Percentiles rank a stretch among this genome's conserved stretches.
Conservation (phyloP, 2,888 invertebrate species). For the Drosophila borealis region DNA sequence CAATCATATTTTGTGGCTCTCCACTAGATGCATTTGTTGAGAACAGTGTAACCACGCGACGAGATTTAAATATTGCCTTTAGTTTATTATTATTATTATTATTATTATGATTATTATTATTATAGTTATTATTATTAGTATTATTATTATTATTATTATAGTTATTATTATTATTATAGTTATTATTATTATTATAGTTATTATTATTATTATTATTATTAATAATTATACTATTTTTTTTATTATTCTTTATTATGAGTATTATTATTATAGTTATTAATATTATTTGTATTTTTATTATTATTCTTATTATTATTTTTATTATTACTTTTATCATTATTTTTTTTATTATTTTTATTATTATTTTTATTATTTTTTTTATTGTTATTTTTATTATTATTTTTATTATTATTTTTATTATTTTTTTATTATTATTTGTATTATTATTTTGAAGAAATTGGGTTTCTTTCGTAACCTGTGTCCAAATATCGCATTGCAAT, state of each 20-base stretch:
- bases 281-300: no score
- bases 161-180: no score
- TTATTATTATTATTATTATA: not conserved
- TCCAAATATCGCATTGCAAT: not conserved
- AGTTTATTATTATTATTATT: not conserved
- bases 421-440: no score
- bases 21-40: slow-evolving; percentile 24
- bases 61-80: not conserved
- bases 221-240: no score
- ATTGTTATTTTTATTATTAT: no score
- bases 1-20: slow-evolving; percentile 66
- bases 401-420: not conserved
- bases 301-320: no score
- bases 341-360: not conserved
- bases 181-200: no score
- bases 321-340: no score
- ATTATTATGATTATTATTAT: not conserved
- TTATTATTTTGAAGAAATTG: not conserved
- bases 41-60: slow-evolving; percentile 31
- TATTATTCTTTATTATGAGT: no score
- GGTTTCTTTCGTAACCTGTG: not conserved
- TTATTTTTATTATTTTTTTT: no score
- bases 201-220: no score
- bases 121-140: not conserved
- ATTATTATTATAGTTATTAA: no score